Base-by-base conservation (phyloP, 2,888 invertebrate species). In the Epistrophe grossulariae region DNA sequence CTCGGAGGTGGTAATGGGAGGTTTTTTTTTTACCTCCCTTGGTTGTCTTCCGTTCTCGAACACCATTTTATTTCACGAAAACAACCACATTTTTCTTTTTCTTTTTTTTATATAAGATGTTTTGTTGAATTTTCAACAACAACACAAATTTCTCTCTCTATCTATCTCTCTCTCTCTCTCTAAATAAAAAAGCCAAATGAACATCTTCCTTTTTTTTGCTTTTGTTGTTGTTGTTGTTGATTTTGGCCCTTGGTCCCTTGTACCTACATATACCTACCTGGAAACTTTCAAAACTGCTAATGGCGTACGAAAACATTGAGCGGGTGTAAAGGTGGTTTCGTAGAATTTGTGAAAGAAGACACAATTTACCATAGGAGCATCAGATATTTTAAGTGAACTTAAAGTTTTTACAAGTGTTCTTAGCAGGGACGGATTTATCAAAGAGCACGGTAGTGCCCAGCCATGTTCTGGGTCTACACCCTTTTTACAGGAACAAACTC, bases 81-180 rank as follows among this genome's bases (percentile, higher is more conserved):
- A 79, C 50, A 78, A 52, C 40, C 60, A 59, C 66, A 66, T 82
- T 79, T 72, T 82, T 82, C 77, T 87, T n/a, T n/a, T n/a, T n/a
- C n/a, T n/a, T n/a, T n/a, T 60, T 68, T 82, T 82, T 77, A 79
- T 60, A 40, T 74, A 82, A 73, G 78, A 85, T 73, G 81, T 87
- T 78, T 55, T 76, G 74, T 64, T 71, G 73, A 81, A 74, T 80
- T 84, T 80, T 77, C 48, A 11, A 11, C n/a, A n/a, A n/a, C n/a
- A n/a, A n/a, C n/a, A n/a, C n/a, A n/a, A n/a, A n/a, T n/a, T n/a
- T n/a, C n/a, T n/a, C n/a, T n/a, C n/a, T n/a, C 4, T 17, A 7
- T 11, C 24, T 3, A 1, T 1, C 17, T 40, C 31, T 4, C 43
- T n/a, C 24, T n/a, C 15, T n/a, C 7, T 43, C 6, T 45, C 28